Conservation (phyloP, 2,888 invertebrate species). For the Cyclophora punctaria region DNA sequence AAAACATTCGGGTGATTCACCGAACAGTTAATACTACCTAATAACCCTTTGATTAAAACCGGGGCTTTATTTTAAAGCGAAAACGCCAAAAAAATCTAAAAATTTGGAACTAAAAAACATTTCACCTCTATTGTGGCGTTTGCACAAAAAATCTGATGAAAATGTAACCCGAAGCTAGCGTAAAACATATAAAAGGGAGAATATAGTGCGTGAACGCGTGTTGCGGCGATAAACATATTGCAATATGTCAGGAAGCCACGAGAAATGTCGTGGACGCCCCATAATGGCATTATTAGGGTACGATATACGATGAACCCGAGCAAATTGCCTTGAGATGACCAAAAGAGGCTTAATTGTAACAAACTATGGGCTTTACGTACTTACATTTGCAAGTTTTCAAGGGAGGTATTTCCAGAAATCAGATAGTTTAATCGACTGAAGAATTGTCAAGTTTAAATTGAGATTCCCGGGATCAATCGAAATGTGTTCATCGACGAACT, state of each 20-base stretch:
- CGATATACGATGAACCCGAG: constrained; percentile 29
- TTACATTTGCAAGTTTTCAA: not conserved
- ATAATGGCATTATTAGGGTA: constrained; percentile 29
- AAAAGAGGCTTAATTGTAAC: constrained; percentile 17
- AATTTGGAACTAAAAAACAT: not conserved
- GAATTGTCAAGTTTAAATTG: no score
- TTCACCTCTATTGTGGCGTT: not conserved
- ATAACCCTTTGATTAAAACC: not conserved
- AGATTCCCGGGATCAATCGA: no score
- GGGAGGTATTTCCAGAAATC: no score
- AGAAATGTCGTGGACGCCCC: constrained; percentile 36
- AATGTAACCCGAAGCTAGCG: constrained; percentile 33
- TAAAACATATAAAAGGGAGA: constrained; percentile 34
- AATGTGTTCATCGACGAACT: no score
- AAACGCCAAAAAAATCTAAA: no score
- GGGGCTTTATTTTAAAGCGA: no score
- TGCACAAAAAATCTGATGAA: constrained; percentile 31
- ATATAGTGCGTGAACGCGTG: constrained; percentile 32
- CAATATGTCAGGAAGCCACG: constrained; percentile 37
- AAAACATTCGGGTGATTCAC: no score
- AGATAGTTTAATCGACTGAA: no score
- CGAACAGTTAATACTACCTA: no score
- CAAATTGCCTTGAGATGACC: constrained; percentile 36
- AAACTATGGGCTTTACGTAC: constrained; percentile 8
- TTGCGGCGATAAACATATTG: constrained; percentile 30